phyloP scores from a whole-genome alignment of 2,113 vertebrate genomes.

The Monarcha castaneiventris region DNA sequence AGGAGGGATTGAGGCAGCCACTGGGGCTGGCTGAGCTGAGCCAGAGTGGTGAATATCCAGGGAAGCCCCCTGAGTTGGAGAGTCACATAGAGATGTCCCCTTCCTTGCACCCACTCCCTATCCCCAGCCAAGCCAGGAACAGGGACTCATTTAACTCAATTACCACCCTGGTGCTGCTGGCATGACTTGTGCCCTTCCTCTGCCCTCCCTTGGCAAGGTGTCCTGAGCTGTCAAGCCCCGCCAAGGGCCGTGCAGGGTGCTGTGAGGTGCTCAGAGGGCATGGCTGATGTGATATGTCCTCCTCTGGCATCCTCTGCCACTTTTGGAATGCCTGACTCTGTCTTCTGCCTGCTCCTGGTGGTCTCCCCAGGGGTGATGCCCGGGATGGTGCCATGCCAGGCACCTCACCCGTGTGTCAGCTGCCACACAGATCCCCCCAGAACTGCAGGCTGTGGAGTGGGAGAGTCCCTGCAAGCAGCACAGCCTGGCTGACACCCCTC shows the following conservation, averaged over 20 bases:
- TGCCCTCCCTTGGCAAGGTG: not conserved
- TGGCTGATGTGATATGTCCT: not conserved
- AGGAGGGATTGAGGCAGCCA: not conserved
- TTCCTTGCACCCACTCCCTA: not conserved
- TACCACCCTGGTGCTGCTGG: not conserved
- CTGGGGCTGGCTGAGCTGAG: not conserved
- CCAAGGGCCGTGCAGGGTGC: rapidly evolving
- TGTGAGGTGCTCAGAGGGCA: not conserved
- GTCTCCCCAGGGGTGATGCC: not conserved
- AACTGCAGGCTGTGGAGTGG: rapidly evolving
- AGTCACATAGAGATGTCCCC: not conserved
- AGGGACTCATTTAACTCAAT: not conserved
- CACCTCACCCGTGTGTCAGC: not conserved
- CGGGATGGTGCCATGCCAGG: not conserved
- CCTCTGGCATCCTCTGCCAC: rapidly evolving
- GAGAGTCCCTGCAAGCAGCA: not conserved
- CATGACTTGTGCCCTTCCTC: not conserved
- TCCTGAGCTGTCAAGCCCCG: not conserved
- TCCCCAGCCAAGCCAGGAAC: not conserved
- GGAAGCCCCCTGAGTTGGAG: not conserved
- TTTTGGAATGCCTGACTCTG: not conserved
- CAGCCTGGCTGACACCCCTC: not conserved
- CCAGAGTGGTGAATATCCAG: not conserved
- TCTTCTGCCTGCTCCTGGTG: not conserved
- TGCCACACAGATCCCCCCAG: not conserved